Evolutionary conservation across 2,888 invertebrate species (phyloP).

Genomic region (Geotrupes spiniger): DNA sequence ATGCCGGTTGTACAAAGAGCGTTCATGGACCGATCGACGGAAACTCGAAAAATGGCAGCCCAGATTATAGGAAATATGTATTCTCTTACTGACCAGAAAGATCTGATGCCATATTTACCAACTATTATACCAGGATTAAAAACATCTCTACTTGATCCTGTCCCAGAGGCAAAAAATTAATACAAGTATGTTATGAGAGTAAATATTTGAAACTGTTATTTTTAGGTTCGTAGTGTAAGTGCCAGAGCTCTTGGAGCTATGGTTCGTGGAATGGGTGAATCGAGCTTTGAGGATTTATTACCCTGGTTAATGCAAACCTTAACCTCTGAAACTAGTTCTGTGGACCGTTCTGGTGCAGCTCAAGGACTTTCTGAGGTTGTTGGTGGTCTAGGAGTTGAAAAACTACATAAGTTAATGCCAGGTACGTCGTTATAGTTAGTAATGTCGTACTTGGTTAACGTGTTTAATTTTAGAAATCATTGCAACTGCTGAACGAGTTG

Average conservation of each 20-base stretch:
- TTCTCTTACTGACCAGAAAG: slow-evolving; percentile 97
- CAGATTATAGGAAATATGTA: slow-evolving; percentile 99
- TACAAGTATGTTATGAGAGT: too few species aligned
- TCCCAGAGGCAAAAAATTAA: slow-evolving; percentile 72
- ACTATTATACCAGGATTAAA: slow-evolving; percentile 96
- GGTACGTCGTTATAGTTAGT: slow-evolving; percentile 45
- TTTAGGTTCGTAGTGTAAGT: slow-evolving; percentile 89
- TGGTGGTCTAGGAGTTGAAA: slow-evolving; percentile 91
- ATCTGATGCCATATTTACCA: slow-evolving; percentile 92
- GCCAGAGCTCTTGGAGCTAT: slow-evolving; percentile 95
- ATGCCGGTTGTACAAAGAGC: slow-evolving; percentile 99
- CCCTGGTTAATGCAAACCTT: slow-evolving; percentile 99
- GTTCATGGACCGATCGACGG: slow-evolving; percentile 95
- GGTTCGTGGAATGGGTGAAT: slow-evolving; percentile 96
- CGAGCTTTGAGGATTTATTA: slow-evolving; percentile 90
- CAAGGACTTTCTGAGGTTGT: slow-evolving; percentile 91
- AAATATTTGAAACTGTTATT: too few species aligned
- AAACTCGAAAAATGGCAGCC: slow-evolving; percentile 98
- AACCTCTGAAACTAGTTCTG: slow-evolving; percentile 91
- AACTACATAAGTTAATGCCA: slow-evolving; percentile 95
- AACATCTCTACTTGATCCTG: slow-evolving; percentile 93
- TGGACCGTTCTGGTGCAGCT: slow-evolving; percentile 94
- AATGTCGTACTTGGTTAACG: not conserved
- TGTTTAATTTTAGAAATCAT: slow-evolving; percentile 70
- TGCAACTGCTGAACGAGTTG: slow-evolving; percentile 85